Percentiles rank a stretch among this genome's conserved stretches.
phyloP scores from a whole-genome alignment of 2,888 invertebrate genomes.

The Cheilosia vulpina region DNA sequence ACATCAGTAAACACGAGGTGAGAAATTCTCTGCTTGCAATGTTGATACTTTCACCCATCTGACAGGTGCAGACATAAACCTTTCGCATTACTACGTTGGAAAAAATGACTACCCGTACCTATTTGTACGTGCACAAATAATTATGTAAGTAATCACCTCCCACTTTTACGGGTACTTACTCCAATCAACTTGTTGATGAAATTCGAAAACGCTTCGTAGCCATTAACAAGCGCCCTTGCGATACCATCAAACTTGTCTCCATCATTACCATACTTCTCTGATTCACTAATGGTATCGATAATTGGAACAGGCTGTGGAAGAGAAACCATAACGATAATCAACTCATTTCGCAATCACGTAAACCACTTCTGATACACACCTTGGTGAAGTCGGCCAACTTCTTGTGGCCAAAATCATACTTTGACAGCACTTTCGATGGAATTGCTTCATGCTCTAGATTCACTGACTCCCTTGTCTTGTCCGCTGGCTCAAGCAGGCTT shows the following conservation, averaged over 20 bases:
- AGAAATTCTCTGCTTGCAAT: neutral
- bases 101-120: neutral
- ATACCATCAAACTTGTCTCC: slow-evolving; percentile 87
- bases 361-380: slow-evolving; percentile 76
- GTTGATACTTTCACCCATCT: too few relatives aligned
- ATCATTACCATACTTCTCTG: slow-evolving; percentile 91
- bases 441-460: slow-evolving; percentile 82
- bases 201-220: slow-evolving; percentile 88
- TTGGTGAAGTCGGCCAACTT: slow-evolving; percentile 79
- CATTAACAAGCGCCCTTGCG: slow-evolving; percentile 87
- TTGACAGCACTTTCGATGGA: slow-evolving; percentile 80
- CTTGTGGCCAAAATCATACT: slow-evolving; percentile 81
- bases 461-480: slow-evolving; percentile 81
- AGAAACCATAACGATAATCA: slow-evolving; percentile 23
- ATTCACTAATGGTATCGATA: slow-evolving; percentile 89
- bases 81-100: too few relatives aligned
- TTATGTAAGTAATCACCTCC: slow-evolving; percentile 10
- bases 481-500: slow-evolving; percentile 74
- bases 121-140: slow-evolving; percentile 6
- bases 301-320: slow-evolving; percentile 87
- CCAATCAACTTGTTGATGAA: slow-evolving; percentile 87
- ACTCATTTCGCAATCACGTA: slow-evolving; percentile 10
- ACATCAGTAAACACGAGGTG: neutral
- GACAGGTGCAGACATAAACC: too few relatives aligned
- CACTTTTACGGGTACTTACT: slow-evolving; percentile 84